Conservation (phyloP, 2,888 invertebrate genomes). For the Mesorhabditis sp. region DNA sequence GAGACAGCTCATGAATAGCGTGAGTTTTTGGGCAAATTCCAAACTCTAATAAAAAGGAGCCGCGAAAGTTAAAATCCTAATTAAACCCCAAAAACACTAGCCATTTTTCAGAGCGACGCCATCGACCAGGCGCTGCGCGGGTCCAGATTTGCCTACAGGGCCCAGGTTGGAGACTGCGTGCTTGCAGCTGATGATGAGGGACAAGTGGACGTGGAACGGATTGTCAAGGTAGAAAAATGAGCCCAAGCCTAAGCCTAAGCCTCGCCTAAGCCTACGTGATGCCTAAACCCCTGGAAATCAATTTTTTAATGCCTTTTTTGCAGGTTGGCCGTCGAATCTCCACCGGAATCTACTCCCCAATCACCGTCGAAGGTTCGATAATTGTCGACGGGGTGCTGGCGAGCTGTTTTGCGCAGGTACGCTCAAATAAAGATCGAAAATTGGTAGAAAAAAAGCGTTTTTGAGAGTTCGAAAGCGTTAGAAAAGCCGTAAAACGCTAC, state of each 20-base stretch:
- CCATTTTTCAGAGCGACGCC: slow-evolving; percentile 17
- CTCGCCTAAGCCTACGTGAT: background rate
- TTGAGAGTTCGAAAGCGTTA: background rate
- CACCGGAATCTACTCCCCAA: slow-evolving; percentile 55
- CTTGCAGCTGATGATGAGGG: slow-evolving; percentile 32
- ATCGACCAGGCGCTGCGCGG: slow-evolving; percentile 24
- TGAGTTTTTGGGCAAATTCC: background rate
- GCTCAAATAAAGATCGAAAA: slow-evolving; percentile 16
- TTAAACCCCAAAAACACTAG: too few species aligned
- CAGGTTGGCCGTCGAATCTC: slow-evolving; percentile 45
- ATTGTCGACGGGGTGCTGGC: slow-evolving; percentile 50
- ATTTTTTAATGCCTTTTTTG: slow-evolving; percentile 7
- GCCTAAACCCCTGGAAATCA: background rate
- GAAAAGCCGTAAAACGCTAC: background rate
- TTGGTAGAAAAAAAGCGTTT: too few species aligned
- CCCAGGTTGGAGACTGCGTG: slow-evolving; percentile 47
- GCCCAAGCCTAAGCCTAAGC: background rate
- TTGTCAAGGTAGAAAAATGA: slow-evolving; percentile 33
- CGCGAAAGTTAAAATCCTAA: too few species aligned
- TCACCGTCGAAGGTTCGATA: slow-evolving; percentile 55
- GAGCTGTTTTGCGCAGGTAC: slow-evolving; percentile 56
- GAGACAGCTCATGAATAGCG: background rate
- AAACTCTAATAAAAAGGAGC: background rate
- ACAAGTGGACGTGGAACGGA: slow-evolving; percentile 36
- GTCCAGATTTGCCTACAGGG: slow-evolving; percentile 29